These are phyloP conservation scores for Urosaurus nigricauda DNA, from an alignment of 2,797 vertebrate genomes.

Conservation along the genomic window DNA sequence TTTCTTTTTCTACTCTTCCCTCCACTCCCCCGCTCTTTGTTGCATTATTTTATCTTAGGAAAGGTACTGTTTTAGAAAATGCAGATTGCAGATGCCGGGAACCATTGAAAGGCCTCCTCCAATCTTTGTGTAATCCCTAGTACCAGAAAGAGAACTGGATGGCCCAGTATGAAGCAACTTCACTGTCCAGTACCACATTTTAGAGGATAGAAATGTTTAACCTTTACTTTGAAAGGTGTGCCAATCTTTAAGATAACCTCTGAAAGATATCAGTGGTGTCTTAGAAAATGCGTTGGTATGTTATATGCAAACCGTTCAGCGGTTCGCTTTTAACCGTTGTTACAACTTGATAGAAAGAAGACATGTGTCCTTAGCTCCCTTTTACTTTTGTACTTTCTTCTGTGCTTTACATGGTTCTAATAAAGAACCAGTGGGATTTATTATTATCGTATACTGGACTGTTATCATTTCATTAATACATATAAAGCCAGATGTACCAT, in stretches of 20 bases:
- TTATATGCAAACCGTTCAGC: background rate
- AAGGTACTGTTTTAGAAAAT: background rate
- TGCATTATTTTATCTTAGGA: background rate
- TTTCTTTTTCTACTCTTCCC: too few relatives aligned
- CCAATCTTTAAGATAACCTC: background rate
- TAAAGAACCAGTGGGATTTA: background rate
- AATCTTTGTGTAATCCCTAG: background rate
- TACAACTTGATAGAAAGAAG: background rate
- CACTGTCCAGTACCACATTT: background rate
- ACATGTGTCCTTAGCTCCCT: background rate
- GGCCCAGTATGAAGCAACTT: background rate
- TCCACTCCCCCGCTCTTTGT: too few relatives aligned
- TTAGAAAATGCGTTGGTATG: background rate
- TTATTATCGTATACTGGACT: background rate
- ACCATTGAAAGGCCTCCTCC: background rate
- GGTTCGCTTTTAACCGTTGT: background rate
- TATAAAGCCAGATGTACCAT: background rate
- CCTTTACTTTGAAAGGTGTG: background rate
- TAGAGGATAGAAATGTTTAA: background rate
- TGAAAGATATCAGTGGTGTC: background rate
- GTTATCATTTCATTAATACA: conserved; percentile 2
- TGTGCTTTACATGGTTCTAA: background rate
- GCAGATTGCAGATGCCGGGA: background rate
- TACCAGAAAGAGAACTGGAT: background rate
- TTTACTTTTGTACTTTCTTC: background rate